These are phyloP conservation scores for Ophiothrix spiculata DNA, from an alignment of 35 echinoderm and acorn worm genomes.

Conservation along the genomic window DNA sequence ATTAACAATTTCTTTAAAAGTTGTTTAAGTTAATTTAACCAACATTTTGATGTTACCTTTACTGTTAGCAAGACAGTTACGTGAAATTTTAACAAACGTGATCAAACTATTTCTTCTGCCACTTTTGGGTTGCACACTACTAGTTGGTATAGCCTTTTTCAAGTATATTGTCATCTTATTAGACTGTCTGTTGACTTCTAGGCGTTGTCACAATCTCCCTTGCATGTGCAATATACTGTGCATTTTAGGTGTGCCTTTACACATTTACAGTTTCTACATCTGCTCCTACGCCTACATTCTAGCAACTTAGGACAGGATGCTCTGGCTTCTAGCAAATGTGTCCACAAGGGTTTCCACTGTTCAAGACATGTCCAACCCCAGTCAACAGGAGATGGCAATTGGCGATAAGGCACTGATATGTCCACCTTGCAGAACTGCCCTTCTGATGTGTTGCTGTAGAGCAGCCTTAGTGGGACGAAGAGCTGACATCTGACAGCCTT, in stretches of 20 bases:
- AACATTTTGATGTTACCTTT: no score
- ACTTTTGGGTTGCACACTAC: no score
- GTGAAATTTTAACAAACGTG: no score
- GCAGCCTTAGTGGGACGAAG: slow-evolving; percentile 52
- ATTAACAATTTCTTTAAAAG: no score
- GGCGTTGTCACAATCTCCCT: not conserved
- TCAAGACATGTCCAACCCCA: not conserved
- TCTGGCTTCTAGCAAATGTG: not conserved
- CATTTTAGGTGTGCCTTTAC: slow-evolving; percentile 15
- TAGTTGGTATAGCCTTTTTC: no score
- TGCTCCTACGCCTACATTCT: slow-evolving; percentile 24
- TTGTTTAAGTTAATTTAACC: no score
- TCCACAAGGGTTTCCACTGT: not conserved
- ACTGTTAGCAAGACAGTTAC: no score
- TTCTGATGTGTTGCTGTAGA: slow-evolving; percentile 38
- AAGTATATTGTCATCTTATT: no score
- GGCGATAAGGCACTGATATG: not conserved
- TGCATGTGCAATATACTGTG: slow-evolving; percentile 12
- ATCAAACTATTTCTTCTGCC: no score
- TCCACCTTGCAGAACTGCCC: not conserved
- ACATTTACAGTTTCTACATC: slow-evolving; percentile 29
- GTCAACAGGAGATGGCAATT: not conserved
- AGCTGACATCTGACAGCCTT: not conserved
- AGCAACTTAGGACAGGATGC: no score
- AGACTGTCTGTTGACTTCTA: no score